Evolutionary conservation across 2,888 invertebrate species (phyloP), one percentile per base, ranked within the genome.

Genomic region (Colostygia pectinataria): DNA sequence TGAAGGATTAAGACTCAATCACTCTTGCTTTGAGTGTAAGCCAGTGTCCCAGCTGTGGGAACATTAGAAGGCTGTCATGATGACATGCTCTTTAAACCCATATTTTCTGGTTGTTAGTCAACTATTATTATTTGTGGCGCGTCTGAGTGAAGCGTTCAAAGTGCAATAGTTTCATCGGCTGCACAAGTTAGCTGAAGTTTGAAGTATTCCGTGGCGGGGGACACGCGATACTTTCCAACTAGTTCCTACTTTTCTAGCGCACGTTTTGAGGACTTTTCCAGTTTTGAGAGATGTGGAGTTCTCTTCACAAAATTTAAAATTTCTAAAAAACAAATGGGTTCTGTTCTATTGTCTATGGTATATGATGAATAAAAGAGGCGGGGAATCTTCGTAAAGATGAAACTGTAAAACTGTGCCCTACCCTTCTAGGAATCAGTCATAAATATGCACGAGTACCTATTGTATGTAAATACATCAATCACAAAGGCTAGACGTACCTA

Each of bases 201-300:
- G 14, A 18, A 38, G 33, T 49, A 49, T 38, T 43, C 27, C 32
- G 15, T 20, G 40, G 5, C 27, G 36, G 18, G 42, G 14, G 48
- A 42, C 48, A 49, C 12, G 48, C 48, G 42, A 49, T 42, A 49
- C 8, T 49, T 38, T 14, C 6, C 23, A 49, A 43, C 49, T 29
- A 29, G 34, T 47, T 41, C 10, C 20, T 28, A 39, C 46, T 34
- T 46, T 42, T 34, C 27, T 34, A 23, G 39, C 23, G 13, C 27
- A 24, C n/a, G 14, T 25, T 47, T 47, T 15, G 12, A 29, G 28
- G 14, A 31, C 28, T 28, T 43, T n/a, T 36, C 10, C 10, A 36
- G 28, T 34, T 36, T 39, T 38, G 12, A 32, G 13, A 18, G 38
- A 12, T 24, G 10, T 13, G 2, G 25, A 18, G 32, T 33, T 33